Evolutionary conservation across 2,888 invertebrate genomes (phyloP), one percentile per base, ranked within the genome.

Genomic region (Beris chalybata): DNA sequence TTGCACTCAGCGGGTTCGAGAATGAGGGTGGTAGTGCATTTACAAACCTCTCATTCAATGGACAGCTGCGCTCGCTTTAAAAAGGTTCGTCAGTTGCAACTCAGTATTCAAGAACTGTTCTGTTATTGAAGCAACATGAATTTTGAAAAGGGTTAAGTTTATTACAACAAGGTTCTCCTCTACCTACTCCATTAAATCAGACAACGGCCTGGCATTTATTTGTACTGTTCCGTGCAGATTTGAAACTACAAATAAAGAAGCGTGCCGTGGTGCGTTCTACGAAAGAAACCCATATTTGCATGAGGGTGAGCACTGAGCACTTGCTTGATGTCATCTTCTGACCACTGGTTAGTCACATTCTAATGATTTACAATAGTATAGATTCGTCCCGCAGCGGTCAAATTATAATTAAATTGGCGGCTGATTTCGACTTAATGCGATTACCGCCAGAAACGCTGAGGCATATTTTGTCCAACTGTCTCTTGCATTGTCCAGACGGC

Each of bases 351-450:
- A 22, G 13, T 22, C 30, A 13, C 55, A 56, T 5, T 53, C 30
- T 53, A n/a, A 2, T 11, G 53, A 30, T 13, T 52, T 11, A 38
- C 29, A 22, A 6, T 3, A 6, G 11, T 12, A 43, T 15, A 2
- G 38, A 52, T 61, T 7, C 38, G 38, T 61, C 61, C 61, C 61
- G 61, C 61, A 61, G 61, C 61, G 61, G n/a, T 15, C 50, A 50
- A 50, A 50, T 50, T 61, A 50, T 61, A 50, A n/a, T 61, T 61
- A 32, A 61, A 61, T 61, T 61, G 61, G 61, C 50, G 61, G 50
- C 61, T 50, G 38, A n/a, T 61, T 61, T 50, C 31, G 50, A 50
- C 61, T 61, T 61, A 50, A 61, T 61, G 45, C 61, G 38, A 61
- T 61, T 50, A 50, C 38, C 61, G 32, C 15, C 50, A 22, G 50